Percentiles rank a stretch among this genome's conserved stretches.
Conservation (phyloP, 2,113 vertebrate genomes). For the Paedocypris sp. region DNA sequence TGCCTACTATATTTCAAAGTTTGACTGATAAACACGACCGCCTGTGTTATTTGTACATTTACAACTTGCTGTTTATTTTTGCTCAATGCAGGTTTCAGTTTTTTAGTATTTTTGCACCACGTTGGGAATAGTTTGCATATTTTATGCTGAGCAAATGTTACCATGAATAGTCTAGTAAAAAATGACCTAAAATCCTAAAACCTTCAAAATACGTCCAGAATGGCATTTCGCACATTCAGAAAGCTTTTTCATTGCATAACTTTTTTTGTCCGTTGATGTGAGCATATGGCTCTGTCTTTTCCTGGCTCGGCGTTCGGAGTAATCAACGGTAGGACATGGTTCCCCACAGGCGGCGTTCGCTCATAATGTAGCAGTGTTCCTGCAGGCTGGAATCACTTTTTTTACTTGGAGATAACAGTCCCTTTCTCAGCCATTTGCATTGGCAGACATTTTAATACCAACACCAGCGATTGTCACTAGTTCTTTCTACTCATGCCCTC, state of each 20-base stretch:
- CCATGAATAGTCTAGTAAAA: too few species aligned
- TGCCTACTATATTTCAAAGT: too few species aligned
- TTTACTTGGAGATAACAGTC: neutral
- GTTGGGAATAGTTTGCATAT: too few species aligned
- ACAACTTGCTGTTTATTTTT: too few species aligned
- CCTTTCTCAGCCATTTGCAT: neutral
- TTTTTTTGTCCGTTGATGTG: neutral
- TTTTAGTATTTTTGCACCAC: too few species aligned
- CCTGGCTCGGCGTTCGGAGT: neutral
- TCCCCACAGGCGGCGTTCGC: neutral
- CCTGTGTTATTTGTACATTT: too few species aligned
- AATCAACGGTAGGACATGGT: neutral
- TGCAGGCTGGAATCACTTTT: neutral
- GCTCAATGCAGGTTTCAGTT: too few species aligned
- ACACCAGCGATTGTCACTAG: neutral
- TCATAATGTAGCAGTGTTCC: neutral
- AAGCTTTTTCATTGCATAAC: neutral
- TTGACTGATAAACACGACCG: too few species aligned
- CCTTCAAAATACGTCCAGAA: too few species aligned
- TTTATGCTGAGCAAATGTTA: too few species aligned
- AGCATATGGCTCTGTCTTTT: neutral
- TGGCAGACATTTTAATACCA: conserved; percentile 2
- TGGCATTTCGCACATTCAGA: too few species aligned
- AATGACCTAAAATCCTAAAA: too few species aligned
- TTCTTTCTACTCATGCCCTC: neutral